phyloP scores from a whole-genome alignment of 1,140 invertebrate genomes.

The Potamilus streckersoni region DNA sequence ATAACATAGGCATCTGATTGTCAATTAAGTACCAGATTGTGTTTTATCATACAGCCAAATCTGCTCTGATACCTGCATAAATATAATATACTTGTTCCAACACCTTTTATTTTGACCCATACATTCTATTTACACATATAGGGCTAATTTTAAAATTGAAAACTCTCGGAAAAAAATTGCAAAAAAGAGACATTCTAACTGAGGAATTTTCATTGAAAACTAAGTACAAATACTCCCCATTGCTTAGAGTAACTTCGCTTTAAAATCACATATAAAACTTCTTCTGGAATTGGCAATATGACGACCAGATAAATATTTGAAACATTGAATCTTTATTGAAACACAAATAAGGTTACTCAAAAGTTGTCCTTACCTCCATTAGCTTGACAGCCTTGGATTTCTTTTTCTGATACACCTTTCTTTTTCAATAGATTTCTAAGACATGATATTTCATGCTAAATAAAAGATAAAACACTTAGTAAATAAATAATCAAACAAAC shows the following conservation, averaged over 20 bases:
- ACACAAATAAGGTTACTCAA: neutral
- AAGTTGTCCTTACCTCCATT: conserved; percentile 38
- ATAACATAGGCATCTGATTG: too few species aligned
- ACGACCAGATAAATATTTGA: neutral
- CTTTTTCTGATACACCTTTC: conserved; percentile 52
- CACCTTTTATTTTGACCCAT: neutral
- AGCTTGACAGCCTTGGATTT: conserved; percentile 53
- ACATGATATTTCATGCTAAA: conserved; percentile 54
- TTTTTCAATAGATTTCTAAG: conserved; percentile 54
- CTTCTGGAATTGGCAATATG: neutral
- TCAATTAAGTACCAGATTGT: too few species aligned
- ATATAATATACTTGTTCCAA: neutral
- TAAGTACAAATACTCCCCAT: neutral
- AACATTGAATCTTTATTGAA: neutral
- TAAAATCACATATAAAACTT: neutral
- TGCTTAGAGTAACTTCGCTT: neutral
- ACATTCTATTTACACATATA: too few species aligned
- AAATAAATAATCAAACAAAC: conserved; percentile 1
- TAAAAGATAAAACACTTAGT: conserved; percentile 3
- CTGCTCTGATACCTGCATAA: neutral
- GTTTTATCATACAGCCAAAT: neutral
- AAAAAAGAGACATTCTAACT: neutral
- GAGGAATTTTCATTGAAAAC: conserved; percentile 28
- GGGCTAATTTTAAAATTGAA: too few species aligned
- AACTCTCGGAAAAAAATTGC: too few species aligned